phyloP scores from a whole-genome alignment of 2,888 invertebrate species.

The Mylabris sibirica region DNA sequence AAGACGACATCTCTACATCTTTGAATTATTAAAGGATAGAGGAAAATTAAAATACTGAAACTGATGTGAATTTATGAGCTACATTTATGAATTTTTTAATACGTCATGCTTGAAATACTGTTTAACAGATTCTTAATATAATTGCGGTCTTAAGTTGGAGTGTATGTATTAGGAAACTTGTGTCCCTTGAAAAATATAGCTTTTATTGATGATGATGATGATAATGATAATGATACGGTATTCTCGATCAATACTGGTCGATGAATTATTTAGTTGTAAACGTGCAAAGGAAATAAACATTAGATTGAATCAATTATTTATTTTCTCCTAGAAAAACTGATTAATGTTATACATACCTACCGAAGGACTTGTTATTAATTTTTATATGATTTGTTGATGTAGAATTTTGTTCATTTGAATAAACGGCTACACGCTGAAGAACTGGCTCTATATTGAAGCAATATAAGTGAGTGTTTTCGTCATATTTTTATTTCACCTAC shows the following conservation, averaged over 20 bases:
- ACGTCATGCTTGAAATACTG: constrained; percentile 42
- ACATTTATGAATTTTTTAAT: constrained; percentile 43
- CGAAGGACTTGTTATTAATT: neutral
- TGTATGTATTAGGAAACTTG: constrained; percentile 35
- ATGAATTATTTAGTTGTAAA: constrained; percentile 21
- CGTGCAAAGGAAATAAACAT: neutral
- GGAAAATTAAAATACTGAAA: constrained; percentile 49
- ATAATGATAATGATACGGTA: neutral
- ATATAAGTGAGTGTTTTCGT: neutral
- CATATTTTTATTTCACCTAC: neutral
- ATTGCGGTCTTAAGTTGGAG: constrained; percentile 41
- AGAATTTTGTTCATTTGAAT: neutral
- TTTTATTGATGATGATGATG: neutral
- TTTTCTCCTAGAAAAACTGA: neutral
- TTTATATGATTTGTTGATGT: neutral
- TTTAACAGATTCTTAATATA: constrained; percentile 46
- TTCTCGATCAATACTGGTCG: neutral
- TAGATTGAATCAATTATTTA: neutral
- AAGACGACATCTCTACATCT: constrained; percentile 47
- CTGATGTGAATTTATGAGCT: constrained; percentile 44
- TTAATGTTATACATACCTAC: too few relatives aligned
- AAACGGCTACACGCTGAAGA: too few relatives aligned
- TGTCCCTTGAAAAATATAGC: constrained; percentile 6
- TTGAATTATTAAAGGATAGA: constrained; percentile 52
- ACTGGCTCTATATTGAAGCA: neutral